phyloP scores from a whole-genome alignment of 1,140 invertebrate species.

The Andricus grossulariae region DNA sequence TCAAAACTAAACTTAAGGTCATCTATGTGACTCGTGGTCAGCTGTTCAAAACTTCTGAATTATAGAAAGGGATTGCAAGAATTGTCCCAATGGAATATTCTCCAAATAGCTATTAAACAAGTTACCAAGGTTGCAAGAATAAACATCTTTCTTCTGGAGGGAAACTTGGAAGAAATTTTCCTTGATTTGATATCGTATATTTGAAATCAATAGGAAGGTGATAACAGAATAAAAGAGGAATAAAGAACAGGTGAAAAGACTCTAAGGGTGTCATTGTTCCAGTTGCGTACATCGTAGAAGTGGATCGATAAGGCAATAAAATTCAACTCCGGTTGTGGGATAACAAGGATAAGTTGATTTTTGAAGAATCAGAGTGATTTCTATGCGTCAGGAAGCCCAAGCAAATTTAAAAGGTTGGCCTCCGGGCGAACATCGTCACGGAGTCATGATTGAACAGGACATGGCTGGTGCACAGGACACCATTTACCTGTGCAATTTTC shows the following conservation, averaged over 20 bases:
- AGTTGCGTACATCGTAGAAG: background rate
- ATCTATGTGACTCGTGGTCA: background rate
- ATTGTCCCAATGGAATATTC: background rate
- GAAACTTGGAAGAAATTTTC: too few species aligned
- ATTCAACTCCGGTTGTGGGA: background rate
- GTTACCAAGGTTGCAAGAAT: too few species aligned
- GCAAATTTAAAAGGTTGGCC: constrained; percentile 65
- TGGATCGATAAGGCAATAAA: constrained; percentile 42
- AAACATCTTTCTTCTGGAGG: too few species aligned
- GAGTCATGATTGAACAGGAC: constrained; percentile 78
- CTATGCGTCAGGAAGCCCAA: constrained; percentile 71
- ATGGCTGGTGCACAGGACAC: constrained; percentile 94
- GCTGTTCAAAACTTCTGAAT: background rate
- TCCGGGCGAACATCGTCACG: constrained; percentile 68
- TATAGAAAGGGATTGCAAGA: background rate
- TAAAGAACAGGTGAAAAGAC: constrained; percentile 3
- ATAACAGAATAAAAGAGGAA: background rate
- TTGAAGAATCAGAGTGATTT: constrained; percentile 41
- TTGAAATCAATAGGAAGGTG: background rate
- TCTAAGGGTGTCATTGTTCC: constrained; percentile 10
- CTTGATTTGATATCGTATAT: background rate
- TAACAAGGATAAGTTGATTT: constrained; percentile 24
- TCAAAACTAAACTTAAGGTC: background rate
- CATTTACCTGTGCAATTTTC: constrained; percentile 97
- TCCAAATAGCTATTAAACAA: background rate